Percentiles rank a stretch among this genome's conserved stretches.
Conservation (phyloP, 2,888 invertebrate species). For the Beris morrisii region DNA sequence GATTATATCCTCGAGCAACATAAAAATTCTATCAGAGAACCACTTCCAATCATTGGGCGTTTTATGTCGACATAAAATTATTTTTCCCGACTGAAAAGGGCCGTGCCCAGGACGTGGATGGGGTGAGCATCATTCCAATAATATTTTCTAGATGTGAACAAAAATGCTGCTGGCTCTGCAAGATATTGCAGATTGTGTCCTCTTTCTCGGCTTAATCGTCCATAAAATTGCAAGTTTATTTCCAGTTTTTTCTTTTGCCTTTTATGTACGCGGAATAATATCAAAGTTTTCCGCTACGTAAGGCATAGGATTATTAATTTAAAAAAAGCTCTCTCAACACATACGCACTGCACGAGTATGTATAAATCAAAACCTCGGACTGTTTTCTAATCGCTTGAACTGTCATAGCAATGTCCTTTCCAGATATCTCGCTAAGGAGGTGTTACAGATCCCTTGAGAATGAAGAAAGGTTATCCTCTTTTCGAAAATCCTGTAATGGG, state of each 20-base stretch:
- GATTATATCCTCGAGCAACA: slow-evolving; percentile 23
- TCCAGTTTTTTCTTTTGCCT: background rate
- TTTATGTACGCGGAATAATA: too few relatives aligned
- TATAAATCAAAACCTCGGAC: slow-evolving; percentile 6
- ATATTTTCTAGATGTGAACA: slow-evolving; percentile 10
- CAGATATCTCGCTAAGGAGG: background rate
- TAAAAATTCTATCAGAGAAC: slow-evolving; percentile 27
- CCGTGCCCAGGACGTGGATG: too few relatives aligned
- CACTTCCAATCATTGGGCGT: slow-evolving; percentile 7
- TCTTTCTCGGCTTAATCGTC: slow-evolving; percentile 27
- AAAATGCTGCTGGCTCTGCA: slow-evolving; percentile 13
- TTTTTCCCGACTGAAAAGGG: background rate
- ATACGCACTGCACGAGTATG: background rate
- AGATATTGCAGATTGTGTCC: slow-evolving; percentile 14
- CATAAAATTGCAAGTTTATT: slow-evolving; percentile 27
- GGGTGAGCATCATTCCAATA: too few relatives aligned
- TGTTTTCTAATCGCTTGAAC: slow-evolving; percentile 27
- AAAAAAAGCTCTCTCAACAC: too few relatives aligned
- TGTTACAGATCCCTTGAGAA: too few relatives aligned
- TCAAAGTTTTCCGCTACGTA: too few relatives aligned
- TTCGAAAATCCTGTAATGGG: too few relatives aligned
- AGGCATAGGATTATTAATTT: too few relatives aligned
- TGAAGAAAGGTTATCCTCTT: too few relatives aligned
- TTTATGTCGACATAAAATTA: slow-evolving; percentile 5
- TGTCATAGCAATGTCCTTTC: slow-evolving; percentile 2